Evolutionary conservation across 1,140 invertebrate genomes (phyloP), one percentile per base, ranked within the genome.

Genomic region (Musca vetustissima): DNA sequence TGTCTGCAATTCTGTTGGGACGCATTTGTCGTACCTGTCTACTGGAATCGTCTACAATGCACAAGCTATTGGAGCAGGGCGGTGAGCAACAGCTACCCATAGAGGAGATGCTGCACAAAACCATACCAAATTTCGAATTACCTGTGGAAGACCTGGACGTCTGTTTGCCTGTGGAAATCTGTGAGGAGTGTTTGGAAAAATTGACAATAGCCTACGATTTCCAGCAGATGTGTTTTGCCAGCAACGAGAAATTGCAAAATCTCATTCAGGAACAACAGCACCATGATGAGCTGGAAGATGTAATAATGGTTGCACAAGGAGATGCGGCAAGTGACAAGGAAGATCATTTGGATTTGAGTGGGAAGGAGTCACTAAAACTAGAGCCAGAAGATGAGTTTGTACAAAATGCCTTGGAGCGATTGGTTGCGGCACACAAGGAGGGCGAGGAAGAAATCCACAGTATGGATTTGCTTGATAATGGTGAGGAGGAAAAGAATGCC

Each of bases 21-120:
- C 55, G 55, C 28, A 25, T 59, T 32, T 59, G 55, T 32, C 55
- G 55, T 17, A 59, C 55, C 24, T 59, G 55, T 32, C 17, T 59
- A 32, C 13, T 28, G 28, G 15, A 59, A n/a, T 59, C 55, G 11
- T 28, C n/a, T 7, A 17, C n/a, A 28, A 59, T 59, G 55, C 55
- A 32, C 8, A 59, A 59, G 15, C 32, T 59, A 59, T 3, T n/a
- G 2, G 55, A 59, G 2, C 6, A 7, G 1, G 15, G 15, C 3
- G 15, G 25, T 1, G 55, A 28, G 7, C 6, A 28, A 28, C 13
- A n/a, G 7, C 4, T 28, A 11, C 13, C 25, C 25, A 59, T 59
- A 1, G 55, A 59, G n/a, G 14, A 59, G 9, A 59, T 59, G 24
- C 25, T 59, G 2, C 15, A 59, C 1, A 3, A 28, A n/a, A n/a